Evolutionary conservation across 2,113 vertebrate species (phyloP), one percentile per base, ranked within the genome.

Genomic region (Empidonax alnorum): DNA sequence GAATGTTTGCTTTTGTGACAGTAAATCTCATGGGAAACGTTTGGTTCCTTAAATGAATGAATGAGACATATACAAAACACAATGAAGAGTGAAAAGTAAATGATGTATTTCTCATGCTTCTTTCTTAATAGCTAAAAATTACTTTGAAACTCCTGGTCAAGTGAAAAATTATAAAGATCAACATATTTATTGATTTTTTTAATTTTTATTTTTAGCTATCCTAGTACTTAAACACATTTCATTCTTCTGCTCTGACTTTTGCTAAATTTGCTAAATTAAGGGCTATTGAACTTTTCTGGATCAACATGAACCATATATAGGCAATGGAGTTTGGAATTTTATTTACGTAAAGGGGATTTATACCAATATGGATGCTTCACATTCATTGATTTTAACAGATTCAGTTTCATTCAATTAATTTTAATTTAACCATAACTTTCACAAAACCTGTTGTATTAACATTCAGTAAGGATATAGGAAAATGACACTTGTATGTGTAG

Each of bases 51-150:
- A 49, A 87, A 50, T 13, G 13, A 1, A 7, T 41, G 14, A 58
- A 50, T 50, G 14, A 80, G 12, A 58, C 33, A 41, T 28, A 28
- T 39, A 13, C 2, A 79, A 47, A 44, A 69, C 55, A 1, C 3
- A 18, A 0, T 42, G 44, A 89, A 68, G 33, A 73, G 5, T 25
- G n/a, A 49, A 76, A 89, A 83, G 3, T 9, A 88, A 63, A 67
- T 20, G 0, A 13, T 6, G 0, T 55, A 19, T 49, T 80, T 68
- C 14, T 87, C 4, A 30, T 46, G 30, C 2, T 37, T 22, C 7
- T 68, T 44, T 37, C 35, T 62, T 52, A 63, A 67, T 39, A 67
- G 3, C 6, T 68, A 63, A 76, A 87, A 75, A 47, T 61, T 39
- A n/a, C 8, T 58, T 80, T 75, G 18, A 58, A 84, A 58, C 5